phyloP scores from a whole-genome alignment of 2,888 invertebrate genomes.

The Syritta pipiens region DNA sequence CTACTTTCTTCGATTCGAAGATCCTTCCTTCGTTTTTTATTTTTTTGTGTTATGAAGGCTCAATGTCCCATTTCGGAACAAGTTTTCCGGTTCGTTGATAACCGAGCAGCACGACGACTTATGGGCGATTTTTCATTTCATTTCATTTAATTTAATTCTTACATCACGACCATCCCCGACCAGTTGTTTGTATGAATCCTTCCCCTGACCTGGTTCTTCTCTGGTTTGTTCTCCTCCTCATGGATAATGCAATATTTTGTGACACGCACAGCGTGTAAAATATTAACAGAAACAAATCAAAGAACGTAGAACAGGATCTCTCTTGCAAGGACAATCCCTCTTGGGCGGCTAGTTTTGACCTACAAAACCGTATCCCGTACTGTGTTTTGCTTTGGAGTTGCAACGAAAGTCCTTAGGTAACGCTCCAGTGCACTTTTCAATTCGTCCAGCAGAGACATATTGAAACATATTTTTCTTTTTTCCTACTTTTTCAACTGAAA shows the following conservation, averaged over 20 bases:
- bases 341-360: too few relatives aligned
- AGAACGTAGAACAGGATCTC: constrained; percentile 27
- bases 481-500: constrained; percentile 16
- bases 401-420: constrained; percentile 20
- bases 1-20: constrained; percentile 50
- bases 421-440: constrained; percentile 51
- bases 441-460: not conserved
- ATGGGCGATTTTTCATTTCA: constrained; percentile 44
- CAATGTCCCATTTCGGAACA: constrained; percentile 61
- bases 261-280: constrained; percentile 16
- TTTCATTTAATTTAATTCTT: constrained; percentile 13
- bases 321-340: too few relatives aligned
- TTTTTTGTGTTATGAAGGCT: constrained; percentile 14
- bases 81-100: constrained; percentile 50
- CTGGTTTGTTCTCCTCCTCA: constrained; percentile 1
- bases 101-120: constrained; percentile 13
- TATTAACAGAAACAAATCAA: constrained; percentile 66
- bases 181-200: constrained; percentile 23
- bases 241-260: not conserved
- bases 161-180: constrained; percentile 10
- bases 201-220: constrained; percentile 25
- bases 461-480: not conserved
- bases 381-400: constrained; percentile 2
- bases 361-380: too few relatives aligned
- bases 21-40: constrained; percentile 20